These are phyloP conservation scores for Protosalanx chinensis DNA, from an alignment of 2,797 vertebrate genomes.

Conservation along the genomic window DNA sequence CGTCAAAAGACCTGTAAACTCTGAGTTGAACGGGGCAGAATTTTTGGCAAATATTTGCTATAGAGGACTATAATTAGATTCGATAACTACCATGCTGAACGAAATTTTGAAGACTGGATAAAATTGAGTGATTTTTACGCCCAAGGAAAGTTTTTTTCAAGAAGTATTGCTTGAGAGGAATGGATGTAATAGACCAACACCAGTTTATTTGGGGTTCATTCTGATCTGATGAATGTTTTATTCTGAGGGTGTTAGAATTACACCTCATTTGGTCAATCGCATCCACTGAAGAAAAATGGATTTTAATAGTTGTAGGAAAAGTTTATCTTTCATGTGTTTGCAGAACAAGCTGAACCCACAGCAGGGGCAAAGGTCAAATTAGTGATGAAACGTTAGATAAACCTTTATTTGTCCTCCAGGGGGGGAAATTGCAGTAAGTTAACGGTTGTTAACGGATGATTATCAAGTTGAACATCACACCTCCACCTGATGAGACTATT, in stretches of 20 bases:
- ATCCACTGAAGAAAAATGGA: constrained; percentile 31
- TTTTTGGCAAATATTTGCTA: constrained; percentile 38
- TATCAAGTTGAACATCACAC: background rate
- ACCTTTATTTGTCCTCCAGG: no score
- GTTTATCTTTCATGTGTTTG: constrained; percentile 26
- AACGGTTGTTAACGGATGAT: background rate
- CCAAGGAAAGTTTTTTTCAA: constrained; percentile 35
- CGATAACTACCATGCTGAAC: background rate
- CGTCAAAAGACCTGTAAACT: constrained; percentile 1
- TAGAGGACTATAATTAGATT: constrained; percentile 18
- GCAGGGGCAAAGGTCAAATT: constrained; percentile 15
- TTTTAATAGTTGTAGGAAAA: constrained; percentile 34
- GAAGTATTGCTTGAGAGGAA: constrained; percentile 33
- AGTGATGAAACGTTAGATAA: background rate
- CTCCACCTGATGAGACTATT: constrained; percentile 19
- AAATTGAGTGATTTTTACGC: constrained; percentile 15
- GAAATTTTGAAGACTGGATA: constrained; percentile 24
- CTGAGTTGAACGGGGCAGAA: constrained; percentile 8
- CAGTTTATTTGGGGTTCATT: constrained; percentile 16
- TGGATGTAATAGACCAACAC: constrained; percentile 40
- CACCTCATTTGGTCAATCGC: constrained; percentile 8
- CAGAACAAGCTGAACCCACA: constrained; percentile 2
- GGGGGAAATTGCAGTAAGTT: no score
- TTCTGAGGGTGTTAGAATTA: constrained; percentile 20
- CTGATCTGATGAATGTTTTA: constrained; percentile 24